Evolutionary conservation across 2,888 invertebrate species (phyloP).

Genomic region (Chrysolina americana): DNA sequence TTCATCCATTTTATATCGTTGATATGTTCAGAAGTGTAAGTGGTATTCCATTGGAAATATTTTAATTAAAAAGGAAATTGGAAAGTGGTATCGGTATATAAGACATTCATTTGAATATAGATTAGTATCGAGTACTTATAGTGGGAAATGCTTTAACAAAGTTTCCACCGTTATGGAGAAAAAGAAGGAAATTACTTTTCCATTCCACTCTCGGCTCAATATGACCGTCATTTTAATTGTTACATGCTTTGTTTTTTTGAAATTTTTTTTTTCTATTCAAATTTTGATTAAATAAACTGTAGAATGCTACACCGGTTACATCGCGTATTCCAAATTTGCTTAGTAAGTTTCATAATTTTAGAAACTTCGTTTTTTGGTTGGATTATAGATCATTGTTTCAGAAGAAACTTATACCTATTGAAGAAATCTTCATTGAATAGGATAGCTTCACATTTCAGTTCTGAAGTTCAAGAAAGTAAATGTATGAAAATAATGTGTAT

Average conservation of each 20-base stretch:
- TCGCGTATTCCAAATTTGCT: background rate
- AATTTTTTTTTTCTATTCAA: background rate
- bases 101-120: background rate
- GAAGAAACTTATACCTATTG: too few relatives aligned
- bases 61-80: constrained; percentile 3
- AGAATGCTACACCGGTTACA: background rate
- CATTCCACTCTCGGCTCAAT: background rate
- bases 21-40: too few relatives aligned
- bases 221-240: background rate
- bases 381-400: too few relatives aligned
- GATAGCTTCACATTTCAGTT: too few relatives aligned
- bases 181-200: background rate
- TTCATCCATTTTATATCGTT: too few relatives aligned
- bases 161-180: background rate
- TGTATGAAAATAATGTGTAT: too few relatives aligned
- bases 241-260: background rate
- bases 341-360: too few relatives aligned
- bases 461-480: too few relatives aligned
- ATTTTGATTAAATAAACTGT: background rate
- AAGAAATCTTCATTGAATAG: too few relatives aligned
- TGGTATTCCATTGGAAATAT: background rate
- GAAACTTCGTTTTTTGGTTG: too few relatives aligned
- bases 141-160: constrained; percentile 9
- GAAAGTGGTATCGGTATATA: background rate
- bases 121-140: background rate